Evolutionary conservation across 2,113 vertebrate genomes (phyloP).

Genomic region (Plecturocebus donacophilus): DNA sequence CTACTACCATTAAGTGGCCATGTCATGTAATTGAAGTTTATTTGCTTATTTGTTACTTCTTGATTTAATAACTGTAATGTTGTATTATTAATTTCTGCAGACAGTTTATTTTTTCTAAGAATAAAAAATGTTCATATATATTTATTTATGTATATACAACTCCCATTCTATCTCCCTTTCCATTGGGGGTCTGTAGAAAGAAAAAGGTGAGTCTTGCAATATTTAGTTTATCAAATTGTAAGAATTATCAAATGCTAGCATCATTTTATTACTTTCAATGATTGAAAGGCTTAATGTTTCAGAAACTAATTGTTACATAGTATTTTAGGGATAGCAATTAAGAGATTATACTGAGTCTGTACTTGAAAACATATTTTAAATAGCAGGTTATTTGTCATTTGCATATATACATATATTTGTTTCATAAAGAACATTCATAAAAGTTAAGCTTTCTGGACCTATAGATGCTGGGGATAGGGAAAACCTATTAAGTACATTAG

Average conservation of each 20-base stretch:
- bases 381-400: background rate
- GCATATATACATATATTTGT: background rate
- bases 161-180: background rate
- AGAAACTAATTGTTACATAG: background rate
- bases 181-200: background rate
- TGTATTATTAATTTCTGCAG: constrained; percentile 38
- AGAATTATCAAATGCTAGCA: background rate
- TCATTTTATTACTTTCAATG: constrained; percentile 2
- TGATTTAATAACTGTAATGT: constrained; percentile 7
- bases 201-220: background rate
- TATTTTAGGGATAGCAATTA: background rate
- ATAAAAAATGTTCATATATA: background rate
- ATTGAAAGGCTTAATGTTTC: background rate
- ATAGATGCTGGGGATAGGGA: background rate
- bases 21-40: background rate
- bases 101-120: background rate
- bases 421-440: background rate
- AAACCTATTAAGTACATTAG: background rate
- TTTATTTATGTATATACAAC: background rate
- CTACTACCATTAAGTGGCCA: background rate
- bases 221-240: constrained; percentile 27
- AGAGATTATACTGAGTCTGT: background rate
- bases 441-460: background rate
- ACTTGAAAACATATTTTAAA: background rate
- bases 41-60: background rate